Conservation (phyloP, 2,888 invertebrate species). For the Caenorhabditis drosophilae region DNA sequence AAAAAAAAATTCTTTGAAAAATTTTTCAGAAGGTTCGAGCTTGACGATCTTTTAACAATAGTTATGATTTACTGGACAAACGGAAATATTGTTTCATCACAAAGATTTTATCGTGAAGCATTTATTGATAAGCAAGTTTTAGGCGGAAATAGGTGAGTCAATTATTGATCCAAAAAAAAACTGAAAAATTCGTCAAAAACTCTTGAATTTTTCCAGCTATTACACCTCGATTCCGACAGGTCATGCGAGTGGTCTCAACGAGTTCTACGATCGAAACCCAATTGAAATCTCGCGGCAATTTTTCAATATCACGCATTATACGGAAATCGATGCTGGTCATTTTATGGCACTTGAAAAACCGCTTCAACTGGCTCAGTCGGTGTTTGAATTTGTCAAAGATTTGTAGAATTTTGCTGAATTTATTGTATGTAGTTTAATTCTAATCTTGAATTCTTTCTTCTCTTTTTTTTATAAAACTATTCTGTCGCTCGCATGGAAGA, state of each 20-base stretch:
- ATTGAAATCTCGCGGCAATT: slow-evolving; percentile 74
- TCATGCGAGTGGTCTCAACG: slow-evolving; percentile 80
- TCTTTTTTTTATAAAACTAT: too few species aligned
- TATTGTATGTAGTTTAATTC: too few species aligned
- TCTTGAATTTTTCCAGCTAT: slow-evolving; percentile 24
- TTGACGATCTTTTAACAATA: slow-evolving; percentile 80
- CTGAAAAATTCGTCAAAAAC: background rate
- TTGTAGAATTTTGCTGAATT: slow-evolving; percentile 16
- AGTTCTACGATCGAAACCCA: slow-evolving; percentile 76
- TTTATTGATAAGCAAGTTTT: slow-evolving; percentile 51
- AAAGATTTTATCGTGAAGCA: slow-evolving; percentile 79
- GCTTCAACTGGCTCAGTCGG: slow-evolving; percentile 77
- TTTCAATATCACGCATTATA: slow-evolving; percentile 79
- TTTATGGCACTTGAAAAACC: slow-evolving; percentile 85
- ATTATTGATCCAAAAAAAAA: background rate
- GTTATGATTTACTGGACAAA: slow-evolving; percentile 82
- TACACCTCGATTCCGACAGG: slow-evolving; percentile 77
- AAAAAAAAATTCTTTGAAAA: background rate
- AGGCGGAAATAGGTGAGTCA: background rate
- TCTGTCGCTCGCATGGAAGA: too few species aligned
- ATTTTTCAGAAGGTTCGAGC: slow-evolving; percentile 74
- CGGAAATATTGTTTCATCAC: slow-evolving; percentile 79
- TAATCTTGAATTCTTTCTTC: too few species aligned
- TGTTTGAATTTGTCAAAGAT: slow-evolving; percentile 73
- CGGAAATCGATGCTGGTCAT: slow-evolving; percentile 78